phyloP scores from a whole-genome alignment of 1,140 invertebrate species.

The Rhopalosiphum maidis region DNA sequence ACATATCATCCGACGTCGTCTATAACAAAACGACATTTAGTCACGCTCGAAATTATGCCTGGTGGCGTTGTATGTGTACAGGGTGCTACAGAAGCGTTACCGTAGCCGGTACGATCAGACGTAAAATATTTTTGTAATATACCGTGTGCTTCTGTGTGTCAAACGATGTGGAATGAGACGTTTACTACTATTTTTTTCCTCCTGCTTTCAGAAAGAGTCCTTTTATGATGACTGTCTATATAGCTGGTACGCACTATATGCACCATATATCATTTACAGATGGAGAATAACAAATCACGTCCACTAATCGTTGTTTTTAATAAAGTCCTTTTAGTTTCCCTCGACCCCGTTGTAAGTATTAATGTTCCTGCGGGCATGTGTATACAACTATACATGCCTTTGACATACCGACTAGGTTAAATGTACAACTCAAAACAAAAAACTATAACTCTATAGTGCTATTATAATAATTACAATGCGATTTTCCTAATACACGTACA shows the following conservation, averaged over 20 bases:
- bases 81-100: not conserved
- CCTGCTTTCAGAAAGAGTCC: not conserved
- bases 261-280: not conserved
- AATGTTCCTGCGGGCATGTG: not conserved
- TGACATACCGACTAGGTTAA: no score
- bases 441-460: not conserved
- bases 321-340: not conserved
- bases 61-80: not conserved
- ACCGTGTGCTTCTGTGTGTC: not conserved
- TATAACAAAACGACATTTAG: constrained; percentile 35
- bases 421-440: not conserved
- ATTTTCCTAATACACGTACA: no score
- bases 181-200: not conserved
- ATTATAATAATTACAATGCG: no score
- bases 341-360: not conserved
- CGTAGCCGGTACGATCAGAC: not conserved
- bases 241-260: not conserved
- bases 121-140: not conserved
- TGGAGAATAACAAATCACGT: not conserved
- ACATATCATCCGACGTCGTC: not conserved
- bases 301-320: not conserved
- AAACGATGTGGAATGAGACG: constrained; percentile 17
- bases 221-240: not conserved
- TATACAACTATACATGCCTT: no score
- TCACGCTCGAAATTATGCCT: constrained; percentile 23